phyloP scores from a whole-genome alignment of 1,140 invertebrate genomes.

The Atta cephalotes region DNA sequence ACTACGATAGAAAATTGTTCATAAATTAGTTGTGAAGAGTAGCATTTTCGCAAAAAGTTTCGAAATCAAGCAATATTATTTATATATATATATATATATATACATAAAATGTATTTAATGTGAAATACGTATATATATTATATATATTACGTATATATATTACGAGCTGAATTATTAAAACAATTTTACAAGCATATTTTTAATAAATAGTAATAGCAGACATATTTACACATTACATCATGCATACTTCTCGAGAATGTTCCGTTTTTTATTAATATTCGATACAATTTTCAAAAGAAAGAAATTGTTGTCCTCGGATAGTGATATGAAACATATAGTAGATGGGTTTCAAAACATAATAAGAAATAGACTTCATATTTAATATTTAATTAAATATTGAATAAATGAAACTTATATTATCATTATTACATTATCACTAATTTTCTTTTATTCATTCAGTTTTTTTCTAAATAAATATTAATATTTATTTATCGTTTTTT shows the following conservation, averaged over 20 bases:
- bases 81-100: not conserved
- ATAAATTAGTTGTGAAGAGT: not conserved
- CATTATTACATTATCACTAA: not conserved
- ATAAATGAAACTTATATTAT: not conserved
- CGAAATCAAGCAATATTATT: not conserved
- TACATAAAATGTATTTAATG: too few species aligned
- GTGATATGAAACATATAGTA: not conserved
- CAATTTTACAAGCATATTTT: constrained; percentile 3
- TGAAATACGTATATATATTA: too few species aligned
- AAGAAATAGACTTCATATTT: not conserved
- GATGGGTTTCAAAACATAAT: not conserved
- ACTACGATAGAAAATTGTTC: not conserved
- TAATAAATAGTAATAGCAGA: constrained; percentile 16
- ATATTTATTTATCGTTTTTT: not conserved
- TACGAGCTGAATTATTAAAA: not conserved
- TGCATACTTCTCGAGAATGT: not conserved
- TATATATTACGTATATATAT: too few species aligned
- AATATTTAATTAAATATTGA: not conserved
- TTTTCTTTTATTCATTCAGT: not conserved
- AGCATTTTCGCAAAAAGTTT: not conserved
- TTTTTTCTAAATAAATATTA: not conserved
- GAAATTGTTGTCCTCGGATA: not conserved
- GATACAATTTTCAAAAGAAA: not conserved
- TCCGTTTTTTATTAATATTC: constrained; percentile 20
- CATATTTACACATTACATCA: not conserved